These are phyloP conservation scores for Melanerpes formicivorus DNA, from an alignment of 2,113 vertebrate genomes.

Conservation along the genomic window DNA sequence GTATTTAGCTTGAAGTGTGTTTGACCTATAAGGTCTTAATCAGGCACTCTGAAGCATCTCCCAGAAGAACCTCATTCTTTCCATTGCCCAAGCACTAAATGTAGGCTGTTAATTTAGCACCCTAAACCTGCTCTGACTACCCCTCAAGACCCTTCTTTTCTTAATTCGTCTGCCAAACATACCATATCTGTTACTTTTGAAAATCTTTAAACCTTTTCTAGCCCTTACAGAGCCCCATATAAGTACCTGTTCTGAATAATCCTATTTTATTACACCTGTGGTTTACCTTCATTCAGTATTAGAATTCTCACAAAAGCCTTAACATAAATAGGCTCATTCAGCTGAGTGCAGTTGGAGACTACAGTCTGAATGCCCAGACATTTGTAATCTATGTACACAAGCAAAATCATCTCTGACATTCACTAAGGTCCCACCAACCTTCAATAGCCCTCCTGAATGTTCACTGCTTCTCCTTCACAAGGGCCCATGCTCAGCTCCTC, in stretches of 20 bases:
- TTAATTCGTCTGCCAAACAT: background rate
- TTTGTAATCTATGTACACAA: background rate
- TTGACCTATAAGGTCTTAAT: background rate
- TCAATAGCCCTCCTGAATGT: background rate
- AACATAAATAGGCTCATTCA: background rate
- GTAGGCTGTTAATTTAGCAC: background rate
- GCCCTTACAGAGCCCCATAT: background rate
- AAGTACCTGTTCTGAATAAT: background rate
- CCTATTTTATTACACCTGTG: background rate
- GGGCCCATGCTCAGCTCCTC: background rate
- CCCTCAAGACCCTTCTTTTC: background rate
- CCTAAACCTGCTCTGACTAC: background rate
- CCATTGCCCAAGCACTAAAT: background rate
- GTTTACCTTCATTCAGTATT: background rate
- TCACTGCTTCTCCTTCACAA: background rate
- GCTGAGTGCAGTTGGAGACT: background rate
- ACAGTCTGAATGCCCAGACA: background rate
- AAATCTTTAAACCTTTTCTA: background rate
- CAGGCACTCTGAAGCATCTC: background rate
- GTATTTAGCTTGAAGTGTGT: background rate
- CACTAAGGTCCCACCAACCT: background rate
- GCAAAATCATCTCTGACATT: background rate
- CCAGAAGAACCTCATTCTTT: background rate
- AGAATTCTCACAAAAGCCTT: background rate
- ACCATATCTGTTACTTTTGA: background rate